phyloP scores from a whole-genome alignment of 1,140 invertebrate genomes.

The Papilio xuthus region DNA sequence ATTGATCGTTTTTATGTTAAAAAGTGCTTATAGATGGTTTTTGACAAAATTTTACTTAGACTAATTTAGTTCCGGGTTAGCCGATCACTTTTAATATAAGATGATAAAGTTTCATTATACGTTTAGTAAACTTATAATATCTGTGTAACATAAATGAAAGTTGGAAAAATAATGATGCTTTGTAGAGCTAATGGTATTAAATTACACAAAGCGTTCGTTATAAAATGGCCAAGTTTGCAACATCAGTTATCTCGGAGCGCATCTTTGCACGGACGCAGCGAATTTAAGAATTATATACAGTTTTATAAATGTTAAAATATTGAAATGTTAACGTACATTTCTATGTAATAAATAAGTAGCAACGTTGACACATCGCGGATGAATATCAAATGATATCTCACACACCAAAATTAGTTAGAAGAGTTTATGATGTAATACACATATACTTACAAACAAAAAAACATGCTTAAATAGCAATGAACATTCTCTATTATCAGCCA shows the following conservation, averaged over 20 bases:
- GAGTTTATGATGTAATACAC: too few species aligned
- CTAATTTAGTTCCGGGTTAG: too few species aligned
- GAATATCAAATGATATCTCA: too few species aligned
- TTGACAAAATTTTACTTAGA: too few species aligned
- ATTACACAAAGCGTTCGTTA: slow-evolving; percentile 15
- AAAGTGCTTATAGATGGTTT: too few species aligned
- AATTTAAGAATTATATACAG: not conserved
- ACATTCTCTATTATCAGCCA: too few species aligned
- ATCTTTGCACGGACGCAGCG: not conserved
- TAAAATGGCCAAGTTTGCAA: slow-evolving; percentile 19
- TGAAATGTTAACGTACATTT: not conserved
- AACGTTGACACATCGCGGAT: not conserved
- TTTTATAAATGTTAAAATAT: not conserved
- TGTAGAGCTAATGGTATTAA: slow-evolving; percentile 1
- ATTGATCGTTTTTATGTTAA: too few species aligned
- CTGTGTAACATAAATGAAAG: not conserved
- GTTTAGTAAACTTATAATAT: not conserved
- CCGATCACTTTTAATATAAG: too few species aligned
- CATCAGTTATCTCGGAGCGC: slow-evolving; percentile 20
- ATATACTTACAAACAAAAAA: too few species aligned
- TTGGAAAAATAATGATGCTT: slow-evolving; percentile 19
- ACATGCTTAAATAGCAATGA: too few species aligned
- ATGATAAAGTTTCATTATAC: too few species aligned
- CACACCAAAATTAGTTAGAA: too few species aligned
- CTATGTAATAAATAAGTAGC: not conserved